Evolutionary conservation across 1,140 invertebrate species (phyloP).

Genomic region (Samia ricini): DNA sequence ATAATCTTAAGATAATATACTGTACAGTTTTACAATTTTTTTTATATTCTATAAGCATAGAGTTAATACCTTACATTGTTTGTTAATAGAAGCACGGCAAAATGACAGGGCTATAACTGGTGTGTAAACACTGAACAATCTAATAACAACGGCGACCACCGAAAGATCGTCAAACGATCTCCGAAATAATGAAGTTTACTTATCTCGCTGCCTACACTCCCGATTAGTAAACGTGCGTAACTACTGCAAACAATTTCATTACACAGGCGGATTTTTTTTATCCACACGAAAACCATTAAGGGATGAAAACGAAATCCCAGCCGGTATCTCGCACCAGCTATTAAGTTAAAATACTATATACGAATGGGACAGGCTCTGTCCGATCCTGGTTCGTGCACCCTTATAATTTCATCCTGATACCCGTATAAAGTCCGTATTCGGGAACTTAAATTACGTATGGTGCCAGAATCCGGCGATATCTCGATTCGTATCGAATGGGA

Average conservation of each 20-base stretch:
- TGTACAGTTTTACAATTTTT: no score
- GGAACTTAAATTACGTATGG: conserved; percentile 66
- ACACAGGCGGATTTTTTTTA: neutral
- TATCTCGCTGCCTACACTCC: neutral
- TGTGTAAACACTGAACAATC: no score
- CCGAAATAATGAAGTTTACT: no score
- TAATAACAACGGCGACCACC: no score
- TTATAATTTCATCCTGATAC: conserved; percentile 70
- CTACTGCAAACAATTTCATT: neutral
- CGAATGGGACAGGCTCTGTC: neutral
- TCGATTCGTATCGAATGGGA: conserved; percentile 51
- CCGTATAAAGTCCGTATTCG: conserved; percentile 50
- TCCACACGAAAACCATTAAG: conserved; percentile 1
- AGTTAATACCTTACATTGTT: no score
- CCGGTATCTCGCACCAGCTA: neutral
- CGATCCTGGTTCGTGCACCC: conserved; percentile 19
- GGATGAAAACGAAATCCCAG: conserved; percentile 1
- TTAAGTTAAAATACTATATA: conserved; percentile 8
- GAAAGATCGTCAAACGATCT: no score
- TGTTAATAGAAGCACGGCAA: no score
- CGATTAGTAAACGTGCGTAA: neutral
- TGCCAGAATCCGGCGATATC: conserved; percentile 34
- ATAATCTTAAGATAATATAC: no score
- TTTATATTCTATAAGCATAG: no score
- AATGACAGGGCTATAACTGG: no score